Percentiles rank a stretch among this genome's conserved stretches.
Conservation (phyloP, 2,113 vertebrate genomes). For the Pelodiscus sinensis region DNA sequence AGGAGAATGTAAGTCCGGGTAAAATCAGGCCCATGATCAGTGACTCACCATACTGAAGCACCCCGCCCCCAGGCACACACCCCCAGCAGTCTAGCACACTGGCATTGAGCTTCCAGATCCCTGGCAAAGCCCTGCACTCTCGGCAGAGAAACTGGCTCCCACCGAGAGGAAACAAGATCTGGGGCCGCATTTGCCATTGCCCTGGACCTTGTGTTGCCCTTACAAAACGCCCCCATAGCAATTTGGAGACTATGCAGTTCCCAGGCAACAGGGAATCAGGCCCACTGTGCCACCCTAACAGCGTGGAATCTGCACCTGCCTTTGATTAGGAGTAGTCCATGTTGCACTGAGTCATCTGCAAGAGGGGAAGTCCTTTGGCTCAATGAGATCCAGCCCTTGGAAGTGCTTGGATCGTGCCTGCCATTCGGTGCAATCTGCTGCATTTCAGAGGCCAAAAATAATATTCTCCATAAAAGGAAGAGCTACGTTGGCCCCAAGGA, state of each 20-base stretch:
- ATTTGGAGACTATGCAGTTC: background rate
- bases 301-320: background rate
- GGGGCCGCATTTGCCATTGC: background rate
- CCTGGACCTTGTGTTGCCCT: background rate
- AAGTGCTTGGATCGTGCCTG: constrained; percentile 20
- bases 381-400: background rate
- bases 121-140: background rate
- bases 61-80: background rate
- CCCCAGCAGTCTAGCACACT: background rate
- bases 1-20: background rate
- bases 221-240: background rate
- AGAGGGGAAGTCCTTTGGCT: background rate
- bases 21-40: background rate
- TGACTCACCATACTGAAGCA: background rate
- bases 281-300: background rate
- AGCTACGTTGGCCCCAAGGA: background rate
- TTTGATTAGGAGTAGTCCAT: background rate
- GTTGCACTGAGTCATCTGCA: constrained; percentile 1
- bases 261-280: background rate
- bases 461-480: background rate
- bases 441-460: constrained; percentile 56
- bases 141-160: background rate
- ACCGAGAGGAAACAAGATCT: background rate
- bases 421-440: constrained; percentile 59
- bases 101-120: constrained; percentile 10